Evolutionary conservation across 2,113 vertebrate species (phyloP), one percentile per base, ranked within the genome.

Genomic region (Archocentrus centrarchus): DNA sequence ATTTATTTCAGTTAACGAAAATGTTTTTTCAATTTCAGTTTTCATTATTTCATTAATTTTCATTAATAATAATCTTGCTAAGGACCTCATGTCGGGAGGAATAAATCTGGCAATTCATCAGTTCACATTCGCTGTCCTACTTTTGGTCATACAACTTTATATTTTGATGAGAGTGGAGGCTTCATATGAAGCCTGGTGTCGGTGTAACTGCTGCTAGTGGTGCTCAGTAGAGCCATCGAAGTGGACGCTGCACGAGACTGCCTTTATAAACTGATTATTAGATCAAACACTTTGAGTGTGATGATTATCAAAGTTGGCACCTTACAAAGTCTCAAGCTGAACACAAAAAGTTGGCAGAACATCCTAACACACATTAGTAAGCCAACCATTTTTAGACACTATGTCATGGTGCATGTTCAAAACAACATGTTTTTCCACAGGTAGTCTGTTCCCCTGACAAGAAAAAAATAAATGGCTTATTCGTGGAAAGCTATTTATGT

Each of bases 401-500:
- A 73, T 50, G 2, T 55, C 47, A 73, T 35, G 27, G 3, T 55
- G 1, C 2, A 11, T 14, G 68, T 20, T 73, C 68, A 73, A 73
- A 55, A 73, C 44, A 50, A 50, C 41, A 55, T 73, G 68, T 73
- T 55, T 55, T 73, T 55, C 66, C 68, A 55, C 47, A 35, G 47
- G 27, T 55, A 55, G 47, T 35, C 47, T 73, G 68, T 35, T 73
- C 68, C 68, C 53, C 27, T 55, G 47, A 55, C 47, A 73, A 35
- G 27, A 14, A 55, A 73, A 30, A 18, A 55, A 7, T 32, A 70
- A 70, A 73, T 73, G 68, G 68, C 68, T 73, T 73, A 55, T 73
- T 55, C 11, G 1, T 73, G 47, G 68, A 35, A 55, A 27, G 47
- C 47, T 73, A 35, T 55, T 73, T 55, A 55, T 55, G 47, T 50